Evolutionary conservation across 35 echinoderm and acorn worm species (phyloP).

Genomic region (Lytechinus pictus): DNA sequence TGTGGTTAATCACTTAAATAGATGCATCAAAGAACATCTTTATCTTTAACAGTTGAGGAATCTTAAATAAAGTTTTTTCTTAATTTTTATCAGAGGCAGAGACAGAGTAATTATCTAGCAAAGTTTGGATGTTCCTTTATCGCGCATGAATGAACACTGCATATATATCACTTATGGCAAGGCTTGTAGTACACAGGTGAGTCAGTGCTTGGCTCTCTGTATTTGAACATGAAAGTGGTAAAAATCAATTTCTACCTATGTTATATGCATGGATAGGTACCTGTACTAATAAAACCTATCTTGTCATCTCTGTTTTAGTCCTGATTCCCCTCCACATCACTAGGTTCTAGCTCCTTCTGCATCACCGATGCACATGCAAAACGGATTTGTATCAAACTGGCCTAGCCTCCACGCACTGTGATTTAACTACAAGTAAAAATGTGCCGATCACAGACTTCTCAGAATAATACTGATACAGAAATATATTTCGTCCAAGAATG

Average conservation of each 20-base stretch:
- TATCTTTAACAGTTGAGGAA: not conserved
- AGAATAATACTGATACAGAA: too few relatives aligned
- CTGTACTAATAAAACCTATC: not conserved
- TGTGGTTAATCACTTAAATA: not conserved
- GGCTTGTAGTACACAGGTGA: not conserved
- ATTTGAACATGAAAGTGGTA: not conserved
- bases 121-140: not conserved
- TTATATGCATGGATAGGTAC: not conserved
- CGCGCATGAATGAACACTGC: not conserved
- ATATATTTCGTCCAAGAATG: too few relatives aligned
- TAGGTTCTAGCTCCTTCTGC: not conserved
- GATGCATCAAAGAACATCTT: not conserved
- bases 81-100: not conserved
- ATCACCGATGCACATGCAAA: not conserved
- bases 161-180: not conserved
- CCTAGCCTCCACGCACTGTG: not conserved
- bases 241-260: not conserved
- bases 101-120: not conserved
- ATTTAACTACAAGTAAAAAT: not conserved
- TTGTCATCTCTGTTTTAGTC: not conserved
- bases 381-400: not conserved
- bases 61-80: not conserved
- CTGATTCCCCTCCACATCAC: not conserved
- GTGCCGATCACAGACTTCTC: not conserved
- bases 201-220: not conserved